phyloP scores from a whole-genome alignment of 2,113 vertebrate genomes.

The Antigone vipio region DNA sequence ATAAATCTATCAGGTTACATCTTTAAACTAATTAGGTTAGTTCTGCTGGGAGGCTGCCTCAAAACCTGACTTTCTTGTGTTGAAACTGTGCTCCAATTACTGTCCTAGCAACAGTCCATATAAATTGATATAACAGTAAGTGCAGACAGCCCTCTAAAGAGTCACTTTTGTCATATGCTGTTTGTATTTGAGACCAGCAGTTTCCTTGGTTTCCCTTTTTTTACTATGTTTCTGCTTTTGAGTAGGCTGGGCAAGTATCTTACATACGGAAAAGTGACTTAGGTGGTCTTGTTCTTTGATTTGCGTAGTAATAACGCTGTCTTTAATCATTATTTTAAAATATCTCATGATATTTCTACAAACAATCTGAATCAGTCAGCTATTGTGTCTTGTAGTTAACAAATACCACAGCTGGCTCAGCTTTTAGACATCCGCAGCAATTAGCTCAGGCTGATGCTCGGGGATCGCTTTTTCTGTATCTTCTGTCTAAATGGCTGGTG shows the following conservation, averaged over 20 bases:
- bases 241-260: not conserved
- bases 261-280: not conserved
- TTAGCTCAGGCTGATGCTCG: not conserved
- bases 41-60: slow-evolving; percentile 1
- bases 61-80: not conserved
- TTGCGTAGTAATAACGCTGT: not conserved
- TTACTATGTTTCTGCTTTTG: not conserved
- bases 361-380: slow-evolving; percentile 9
- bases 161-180: not conserved
- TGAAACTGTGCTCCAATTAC: not conserved
- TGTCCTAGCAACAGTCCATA: not conserved
- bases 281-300: not conserved
- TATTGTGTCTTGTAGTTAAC: not conserved
- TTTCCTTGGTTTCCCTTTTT: not conserved
- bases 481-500: not conserved
- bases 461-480: not conserved
- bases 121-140: not conserved
- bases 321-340: not conserved
- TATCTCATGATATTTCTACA: not conserved
- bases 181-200: not conserved
- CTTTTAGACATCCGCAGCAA: not conserved
- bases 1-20: not conserved
- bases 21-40: slow-evolving; percentile 24
- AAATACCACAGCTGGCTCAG: slow-evolving; percentile 30
- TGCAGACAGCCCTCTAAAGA: not conserved